Evolutionary conservation across 2,113 vertebrate species (phyloP), one percentile per base, ranked within the genome.

Genomic region (Erinaceus europaeus): DNA sequence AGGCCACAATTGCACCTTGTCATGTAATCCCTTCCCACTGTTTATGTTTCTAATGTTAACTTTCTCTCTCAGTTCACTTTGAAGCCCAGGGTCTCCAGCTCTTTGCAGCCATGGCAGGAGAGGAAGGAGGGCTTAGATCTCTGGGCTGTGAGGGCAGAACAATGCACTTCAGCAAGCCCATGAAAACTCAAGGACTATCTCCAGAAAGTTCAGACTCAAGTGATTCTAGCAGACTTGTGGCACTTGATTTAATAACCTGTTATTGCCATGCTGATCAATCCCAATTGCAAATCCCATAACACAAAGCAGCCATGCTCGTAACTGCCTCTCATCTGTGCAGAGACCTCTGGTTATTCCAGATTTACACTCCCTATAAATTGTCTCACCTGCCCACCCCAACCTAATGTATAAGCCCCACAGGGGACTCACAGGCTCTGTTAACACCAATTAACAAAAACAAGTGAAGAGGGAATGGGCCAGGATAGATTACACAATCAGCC

Each of bases 401-500:
- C 82, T 61, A 23, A 80, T 55, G 64, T 59, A 48, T 6, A 32
- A 73, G 50, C n/a, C 64, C 65, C 64, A 71, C 72, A 61, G 12
- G 67, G 82, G 62, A 46, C 78, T 76, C 76, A 71, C 82, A 59
- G 83, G 82, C 46, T 72, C 87, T 90, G 18, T 89, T 69, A 86
- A 34, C 23, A 42, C 65, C 91, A 90, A 91, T 84, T 87, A 50
- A 72, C 89, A 88, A 84, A 91, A 92, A 23, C 34, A 82, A 74
- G 69, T 72, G 67, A 92, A 76, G 65, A 84, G 52, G 87, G 40
- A 61, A 69, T 75, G 46, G 75, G 89, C 79, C 46, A 23, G 84
- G 89, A 91, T 42, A 65, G 79, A 84, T 94, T 86, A 87, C 79
- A 13, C 83, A 92, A 92, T 82, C 78, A 83, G 57, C n/a, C 55